These are phyloP conservation scores for Sebastes kiyomatsui DNA, from an alignment of 2,797 vertebrate genomes.

Conservation along the genomic window DNA sequence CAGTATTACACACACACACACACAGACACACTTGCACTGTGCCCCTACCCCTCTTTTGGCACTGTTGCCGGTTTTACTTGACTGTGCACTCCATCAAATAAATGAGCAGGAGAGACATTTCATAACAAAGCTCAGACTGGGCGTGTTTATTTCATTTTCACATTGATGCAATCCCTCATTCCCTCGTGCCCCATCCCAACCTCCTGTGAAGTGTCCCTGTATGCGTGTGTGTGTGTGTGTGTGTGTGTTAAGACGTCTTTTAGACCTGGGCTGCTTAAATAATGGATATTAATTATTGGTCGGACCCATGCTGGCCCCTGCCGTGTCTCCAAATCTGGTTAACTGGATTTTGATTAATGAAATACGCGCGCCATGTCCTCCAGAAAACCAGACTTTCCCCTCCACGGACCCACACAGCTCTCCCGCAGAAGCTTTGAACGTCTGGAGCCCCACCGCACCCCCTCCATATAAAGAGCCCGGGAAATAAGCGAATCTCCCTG, in stretches of 20 bases:
- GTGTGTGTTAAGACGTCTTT: conserved; percentile 10
- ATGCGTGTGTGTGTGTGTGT: neutral
- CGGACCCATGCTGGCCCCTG: conserved; percentile 54
- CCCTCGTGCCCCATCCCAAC: neutral
- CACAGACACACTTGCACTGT: neutral
- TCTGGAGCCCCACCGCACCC: conserved; percentile 36
- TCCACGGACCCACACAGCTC: conserved; percentile 6
- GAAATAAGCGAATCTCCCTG: conserved; percentile 77
- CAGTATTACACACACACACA: neutral
- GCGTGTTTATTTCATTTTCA: conserved; percentile 72
- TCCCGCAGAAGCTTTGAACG: conserved; percentile 29
- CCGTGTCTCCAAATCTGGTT: conserved; percentile 69
- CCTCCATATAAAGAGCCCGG: conserved; percentile 56
- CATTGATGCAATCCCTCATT: conserved; percentile 47
- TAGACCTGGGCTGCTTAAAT: conserved; percentile 58
- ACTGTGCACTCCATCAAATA: conserved; percentile 74
- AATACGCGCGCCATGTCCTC: conserved; percentile 61
- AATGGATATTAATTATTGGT: conserved; percentile 77
- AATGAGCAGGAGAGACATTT: conserved; percentile 71
- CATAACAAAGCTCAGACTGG: conserved; percentile 70
- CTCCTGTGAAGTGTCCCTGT: conserved; percentile 18
- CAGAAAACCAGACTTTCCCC: conserved; percentile 38
- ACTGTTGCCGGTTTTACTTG: conserved; percentile 50
- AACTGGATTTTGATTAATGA: conserved; percentile 81
- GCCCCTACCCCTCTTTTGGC: conserved; percentile 31